Percentiles rank a stretch among this genome's conserved stretches.
These are phyloP conservation scores for Trachelus troglodyta DNA, from an alignment of 2,888 invertebrate genomes.

Conservation along the genomic window DNA sequence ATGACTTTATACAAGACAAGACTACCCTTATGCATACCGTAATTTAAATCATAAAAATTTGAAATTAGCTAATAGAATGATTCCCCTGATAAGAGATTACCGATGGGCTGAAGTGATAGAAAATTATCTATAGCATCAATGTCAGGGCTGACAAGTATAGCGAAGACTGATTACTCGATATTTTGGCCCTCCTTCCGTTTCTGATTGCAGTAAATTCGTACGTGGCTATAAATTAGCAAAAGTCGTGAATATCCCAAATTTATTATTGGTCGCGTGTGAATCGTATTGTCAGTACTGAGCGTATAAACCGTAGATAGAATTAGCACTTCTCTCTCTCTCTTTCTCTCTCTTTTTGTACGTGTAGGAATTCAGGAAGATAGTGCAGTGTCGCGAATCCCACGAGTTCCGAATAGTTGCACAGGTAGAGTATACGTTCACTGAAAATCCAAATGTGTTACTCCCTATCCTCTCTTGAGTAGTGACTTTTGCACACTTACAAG, in stretches of 20 bases:
- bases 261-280: conserved; percentile 55
- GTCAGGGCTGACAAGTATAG: background rate
- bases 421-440: background rate
- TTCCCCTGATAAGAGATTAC: background rate
- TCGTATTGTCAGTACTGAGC: conserved; percentile 39
- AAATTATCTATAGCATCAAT: background rate
- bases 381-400: background rate
- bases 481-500: too few relatives aligned
- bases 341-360: background rate
- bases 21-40: background rate
- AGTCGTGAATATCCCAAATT: conserved; percentile 47
- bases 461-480: too few relatives aligned
- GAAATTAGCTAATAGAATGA: background rate
- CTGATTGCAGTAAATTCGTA: conserved; percentile 40
- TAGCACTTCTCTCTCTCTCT: background rate
- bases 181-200: conserved; percentile 19
- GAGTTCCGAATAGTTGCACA: background rate
- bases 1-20: background rate
- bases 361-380: background rate
- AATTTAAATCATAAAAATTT: background rate
- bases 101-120: background rate
- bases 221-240: conserved; percentile 45
- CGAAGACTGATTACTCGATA: background rate
- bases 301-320: background rate
- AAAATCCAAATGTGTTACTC: too few relatives aligned